These are phyloP conservation scores for Probosciger aterrimus DNA, from an alignment of 2,113 vertebrate genomes.

Conservation along the genomic window DNA sequence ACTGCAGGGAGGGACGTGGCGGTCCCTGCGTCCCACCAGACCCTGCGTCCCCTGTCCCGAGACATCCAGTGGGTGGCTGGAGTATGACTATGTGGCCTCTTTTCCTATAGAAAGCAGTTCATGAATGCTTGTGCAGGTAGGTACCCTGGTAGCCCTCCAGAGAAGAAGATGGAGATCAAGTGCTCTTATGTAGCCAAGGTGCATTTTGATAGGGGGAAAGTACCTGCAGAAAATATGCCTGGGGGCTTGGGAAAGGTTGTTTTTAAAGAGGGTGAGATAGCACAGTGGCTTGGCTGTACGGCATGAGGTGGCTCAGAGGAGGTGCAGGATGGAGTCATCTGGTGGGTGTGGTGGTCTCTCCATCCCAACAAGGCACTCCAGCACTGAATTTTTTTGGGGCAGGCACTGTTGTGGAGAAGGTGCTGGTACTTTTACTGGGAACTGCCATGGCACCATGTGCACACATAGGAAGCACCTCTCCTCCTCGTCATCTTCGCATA, in stretches of 20 bases:
- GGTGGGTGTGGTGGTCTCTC: background rate
- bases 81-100: background rate
- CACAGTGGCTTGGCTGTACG: background rate
- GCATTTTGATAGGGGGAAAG: background rate
- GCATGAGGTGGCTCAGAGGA: rapidly evolving
- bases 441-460: background rate
- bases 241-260: background rate
- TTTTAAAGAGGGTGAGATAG: background rate
- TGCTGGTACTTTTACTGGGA: background rate
- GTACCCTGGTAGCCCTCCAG: background rate
- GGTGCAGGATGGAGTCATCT: background rate
- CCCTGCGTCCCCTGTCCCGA: background rate
- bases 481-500: background rate
- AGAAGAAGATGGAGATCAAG: background rate
- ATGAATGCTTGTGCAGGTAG: background rate
- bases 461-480: background rate
- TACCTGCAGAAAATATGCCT: background rate
- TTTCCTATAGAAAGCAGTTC: background rate
- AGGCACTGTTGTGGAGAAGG: background rate
- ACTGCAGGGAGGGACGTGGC: background rate
- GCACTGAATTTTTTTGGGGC: background rate
- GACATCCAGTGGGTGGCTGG: slow-evolving; percentile 2
- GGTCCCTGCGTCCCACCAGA: background rate
- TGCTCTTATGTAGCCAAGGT: background rate
- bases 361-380: background rate